A percentile compares a stretch with the other conserved stretches of the same genome.
These are phyloP conservation scores for Epirrhoe tristata DNA, from an alignment of 2,888 invertebrate genomes.

Conservation along the genomic window DNA sequence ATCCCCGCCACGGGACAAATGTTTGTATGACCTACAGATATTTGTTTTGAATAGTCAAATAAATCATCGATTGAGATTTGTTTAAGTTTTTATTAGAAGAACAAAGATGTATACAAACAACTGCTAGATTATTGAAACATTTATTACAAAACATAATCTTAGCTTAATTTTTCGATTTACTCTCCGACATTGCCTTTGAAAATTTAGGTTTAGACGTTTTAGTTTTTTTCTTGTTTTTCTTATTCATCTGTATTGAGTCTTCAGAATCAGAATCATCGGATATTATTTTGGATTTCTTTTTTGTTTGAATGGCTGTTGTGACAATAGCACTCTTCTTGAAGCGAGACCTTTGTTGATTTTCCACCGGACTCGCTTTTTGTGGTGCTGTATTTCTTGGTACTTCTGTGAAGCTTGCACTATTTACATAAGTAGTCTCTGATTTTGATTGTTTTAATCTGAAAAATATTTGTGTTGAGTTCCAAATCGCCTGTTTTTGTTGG, in stretches of 20 bases:
- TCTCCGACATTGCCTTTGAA: conserved; percentile 62
- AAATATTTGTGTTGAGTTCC: neutral
- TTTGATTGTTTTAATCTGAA: conserved; percentile 75
- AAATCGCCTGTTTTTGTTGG: neutral
- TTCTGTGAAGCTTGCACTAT: conserved; percentile 77
- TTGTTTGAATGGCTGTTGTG: conserved; percentile 83
- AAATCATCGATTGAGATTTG: too few relatives aligned
- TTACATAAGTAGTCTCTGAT: conserved; percentile 70
- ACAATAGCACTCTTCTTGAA: conserved; percentile 87
- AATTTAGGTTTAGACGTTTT: conserved; percentile 67
- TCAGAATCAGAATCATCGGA: conserved; percentile 79
- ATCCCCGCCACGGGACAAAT: too few relatives aligned
- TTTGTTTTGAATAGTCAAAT: too few relatives aligned
- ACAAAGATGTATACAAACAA: neutral
- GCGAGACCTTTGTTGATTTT: conserved; percentile 69
- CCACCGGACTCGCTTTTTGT: conserved; percentile 58
- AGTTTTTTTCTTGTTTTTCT: conserved; percentile 78
- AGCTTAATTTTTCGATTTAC: conserved; percentile 60
- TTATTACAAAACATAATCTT: conserved; percentile 35
- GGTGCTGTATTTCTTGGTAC: conserved; percentile 66
- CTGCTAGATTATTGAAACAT: conserved; percentile 21
- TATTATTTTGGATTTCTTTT: conserved; percentile 61
- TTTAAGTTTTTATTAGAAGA: too few relatives aligned
- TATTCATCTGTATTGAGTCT: conserved; percentile 70
- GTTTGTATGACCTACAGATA: too few relatives aligned